Evolutionary conservation across 2,113 vertebrate genomes (phyloP).

Genomic region (Crocuta crocuta): DNA sequence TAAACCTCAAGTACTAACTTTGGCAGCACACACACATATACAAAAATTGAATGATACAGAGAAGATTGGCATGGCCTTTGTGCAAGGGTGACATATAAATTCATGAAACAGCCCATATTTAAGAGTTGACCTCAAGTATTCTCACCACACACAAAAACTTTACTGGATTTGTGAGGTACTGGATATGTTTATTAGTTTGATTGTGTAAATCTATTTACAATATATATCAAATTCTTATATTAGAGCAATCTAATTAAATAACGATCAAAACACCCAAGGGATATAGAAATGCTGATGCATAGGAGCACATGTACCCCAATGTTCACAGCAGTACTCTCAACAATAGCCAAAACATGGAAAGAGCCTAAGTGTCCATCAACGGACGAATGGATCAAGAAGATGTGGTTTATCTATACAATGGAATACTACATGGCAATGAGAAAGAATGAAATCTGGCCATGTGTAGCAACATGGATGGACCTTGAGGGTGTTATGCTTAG

Average conservation of each 20-base stretch:
- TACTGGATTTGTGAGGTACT: background rate
- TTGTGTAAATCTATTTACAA: background rate
- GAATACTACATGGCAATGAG: too few relatives aligned
- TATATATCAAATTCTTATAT: background rate
- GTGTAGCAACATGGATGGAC: too few relatives aligned
- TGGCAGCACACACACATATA: background rate
- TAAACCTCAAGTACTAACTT: background rate
- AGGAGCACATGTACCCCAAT: too few relatives aligned
- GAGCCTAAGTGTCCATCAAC: too few relatives aligned
- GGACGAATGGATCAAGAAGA: too few relatives aligned
- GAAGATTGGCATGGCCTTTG: background rate
- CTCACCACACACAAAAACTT: background rate
- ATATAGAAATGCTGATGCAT: too few relatives aligned
- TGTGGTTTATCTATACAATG: too few relatives aligned
- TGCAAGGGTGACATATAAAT: background rate
- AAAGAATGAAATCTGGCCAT: too few relatives aligned
- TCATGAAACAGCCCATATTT: background rate
- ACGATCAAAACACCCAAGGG: background rate
- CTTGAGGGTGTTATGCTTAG: too few relatives aligned
- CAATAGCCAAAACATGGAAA: too few relatives aligned
- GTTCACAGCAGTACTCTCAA: too few relatives aligned
- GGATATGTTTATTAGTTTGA: background rate
- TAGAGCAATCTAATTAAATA: slow-evolving; percentile 29
- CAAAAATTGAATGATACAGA: background rate
- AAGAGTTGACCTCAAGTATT: background rate